These are phyloP conservation scores for Sterrhoptilus dennistouni DNA, from an alignment of 2,113 vertebrate genomes.

Conservation along the genomic window DNA sequence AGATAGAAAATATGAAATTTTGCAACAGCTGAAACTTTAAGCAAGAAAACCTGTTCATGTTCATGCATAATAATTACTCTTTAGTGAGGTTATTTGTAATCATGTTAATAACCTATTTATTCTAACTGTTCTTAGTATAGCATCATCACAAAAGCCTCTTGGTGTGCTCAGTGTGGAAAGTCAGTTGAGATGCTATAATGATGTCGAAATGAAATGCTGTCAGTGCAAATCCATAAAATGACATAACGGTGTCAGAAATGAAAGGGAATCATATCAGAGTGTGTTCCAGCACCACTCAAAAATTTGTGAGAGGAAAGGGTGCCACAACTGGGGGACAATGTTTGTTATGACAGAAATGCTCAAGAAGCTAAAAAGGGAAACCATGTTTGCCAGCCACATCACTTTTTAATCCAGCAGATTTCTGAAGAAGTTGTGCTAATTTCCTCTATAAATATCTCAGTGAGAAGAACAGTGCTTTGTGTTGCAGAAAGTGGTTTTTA, in stretches of 20 bases:
- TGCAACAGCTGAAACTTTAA: background rate
- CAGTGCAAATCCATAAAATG: slow-evolving; percentile 64
- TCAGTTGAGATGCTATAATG: slow-evolving; percentile 67
- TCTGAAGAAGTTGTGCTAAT: slow-evolving; percentile 67
- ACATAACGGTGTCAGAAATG: slow-evolving; percentile 73
- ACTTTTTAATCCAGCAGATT: slow-evolving; percentile 63
- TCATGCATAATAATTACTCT: background rate
- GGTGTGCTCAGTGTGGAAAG: slow-evolving; percentile 36
- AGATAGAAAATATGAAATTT: background rate
- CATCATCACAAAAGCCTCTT: slow-evolving; percentile 23
- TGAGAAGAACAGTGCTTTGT: slow-evolving; percentile 12
- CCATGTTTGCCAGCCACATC: slow-evolving; percentile 27
- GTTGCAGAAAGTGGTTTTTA: slow-evolving; percentile 1
- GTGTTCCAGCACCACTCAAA: slow-evolving; percentile 70
- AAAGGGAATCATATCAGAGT: slow-evolving; percentile 69
- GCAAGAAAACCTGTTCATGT: background rate
- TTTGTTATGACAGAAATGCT: slow-evolving; percentile 76
- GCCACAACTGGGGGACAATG: slow-evolving; percentile 57
- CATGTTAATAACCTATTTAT: background rate
- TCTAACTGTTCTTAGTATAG: slow-evolving; percentile 53
- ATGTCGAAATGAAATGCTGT: slow-evolving; percentile 76
- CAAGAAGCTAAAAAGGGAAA: slow-evolving; percentile 63
- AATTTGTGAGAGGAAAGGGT: slow-evolving; percentile 65
- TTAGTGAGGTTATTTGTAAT: background rate
- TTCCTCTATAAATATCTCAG: slow-evolving; percentile 48